Evolutionary conservation across 1,140 invertebrate species (phyloP).

Genomic region (Saccostrea echinata): DNA sequence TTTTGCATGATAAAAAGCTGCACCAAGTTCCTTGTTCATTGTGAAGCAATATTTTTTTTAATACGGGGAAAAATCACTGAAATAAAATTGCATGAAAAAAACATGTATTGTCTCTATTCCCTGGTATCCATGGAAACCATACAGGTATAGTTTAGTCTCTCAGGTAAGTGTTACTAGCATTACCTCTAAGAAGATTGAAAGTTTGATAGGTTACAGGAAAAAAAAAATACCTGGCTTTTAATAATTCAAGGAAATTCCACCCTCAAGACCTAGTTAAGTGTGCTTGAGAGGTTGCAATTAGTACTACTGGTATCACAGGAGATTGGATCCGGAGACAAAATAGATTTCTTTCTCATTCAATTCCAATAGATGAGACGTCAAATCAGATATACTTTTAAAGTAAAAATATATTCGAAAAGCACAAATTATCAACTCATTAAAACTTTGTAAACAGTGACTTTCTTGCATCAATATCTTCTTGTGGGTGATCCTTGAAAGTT

Average conservation of each 20-base stretch:
- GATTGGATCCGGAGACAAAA: not conserved
- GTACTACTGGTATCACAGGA: not conserved
- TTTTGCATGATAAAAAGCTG: not conserved
- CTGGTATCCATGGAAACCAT: conserved; percentile 31
- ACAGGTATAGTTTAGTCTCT: not conserved
- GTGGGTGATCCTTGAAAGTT: not conserved
- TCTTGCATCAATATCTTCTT: not conserved
- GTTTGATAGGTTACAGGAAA: not conserved
- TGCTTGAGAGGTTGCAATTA: not conserved
- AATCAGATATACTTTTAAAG: not conserved
- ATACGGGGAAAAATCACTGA: conserved; percentile 10
- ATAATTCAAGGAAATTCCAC: conserved; percentile 35
- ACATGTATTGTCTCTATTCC: not conserved
- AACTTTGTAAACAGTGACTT: not conserved
- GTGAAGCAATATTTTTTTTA: too few species aligned
- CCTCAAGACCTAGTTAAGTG: not conserved
- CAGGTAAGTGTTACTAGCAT: conserved; percentile 12
- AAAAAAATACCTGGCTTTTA: conserved; percentile 1
- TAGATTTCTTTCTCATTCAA: conserved; percentile 2
- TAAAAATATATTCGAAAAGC: not conserved
- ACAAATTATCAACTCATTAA: conserved; percentile 10
- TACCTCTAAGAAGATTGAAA: conserved; percentile 11
- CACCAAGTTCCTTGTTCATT: too few species aligned
- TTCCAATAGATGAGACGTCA: not conserved
- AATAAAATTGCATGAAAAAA: not conserved